Base-by-base conservation (phyloP, 2,113 vertebrate species). In the Opisthocomus hoazin region DNA sequence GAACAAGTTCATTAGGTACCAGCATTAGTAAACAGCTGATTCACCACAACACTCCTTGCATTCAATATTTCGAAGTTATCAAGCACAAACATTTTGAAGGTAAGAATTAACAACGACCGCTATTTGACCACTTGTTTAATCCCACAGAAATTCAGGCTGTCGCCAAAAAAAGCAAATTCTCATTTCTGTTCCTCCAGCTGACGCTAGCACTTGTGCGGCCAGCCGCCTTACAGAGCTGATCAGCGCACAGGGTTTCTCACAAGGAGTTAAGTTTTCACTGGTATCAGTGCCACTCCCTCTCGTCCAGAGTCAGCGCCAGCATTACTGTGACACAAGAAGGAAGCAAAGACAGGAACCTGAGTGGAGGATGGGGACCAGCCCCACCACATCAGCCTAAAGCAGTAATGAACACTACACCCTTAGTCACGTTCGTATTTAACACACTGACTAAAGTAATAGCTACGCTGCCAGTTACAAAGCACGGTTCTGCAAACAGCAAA, bases 301-400 rank as follows among this genome's bases (percentile, higher is more conserved):
- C 84, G 24, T 46, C 37, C 66, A 43, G 36, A 51, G 45, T 23
- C 8, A 36, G 29, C 32, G 13, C 34, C 39, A 48, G 17, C 51
- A 8, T 10, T 14, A 51, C 29, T 11, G 48, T 24, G 1, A 23
- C 2, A 11, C 43, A 41, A 45, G 41, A 20, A 41, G 43, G 37
- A 30, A 69, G 18, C n/a, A 22, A 48, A 61, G 56, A 53, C 66
- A 8, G 4, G 3, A 6, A 32, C 32, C 48, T 11, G 27, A 37
- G 12, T 0, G 10, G 36, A 58, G 29, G 46, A 39, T 36, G 11
- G 36, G 22, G 43, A 46, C 21, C 0, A 4, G 16, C 23, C 0
- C 1, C 64, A 43, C 27, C 27, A 37, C 30, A 36, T 19, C 53
- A 61, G 15, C 26, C 63, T 50, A 46, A 51, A 45, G 41, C 32